These are phyloP conservation scores for Chaetoderma sp. DNA, from an alignment of 2,888 invertebrate species.

Conservation along the genomic window DNA sequence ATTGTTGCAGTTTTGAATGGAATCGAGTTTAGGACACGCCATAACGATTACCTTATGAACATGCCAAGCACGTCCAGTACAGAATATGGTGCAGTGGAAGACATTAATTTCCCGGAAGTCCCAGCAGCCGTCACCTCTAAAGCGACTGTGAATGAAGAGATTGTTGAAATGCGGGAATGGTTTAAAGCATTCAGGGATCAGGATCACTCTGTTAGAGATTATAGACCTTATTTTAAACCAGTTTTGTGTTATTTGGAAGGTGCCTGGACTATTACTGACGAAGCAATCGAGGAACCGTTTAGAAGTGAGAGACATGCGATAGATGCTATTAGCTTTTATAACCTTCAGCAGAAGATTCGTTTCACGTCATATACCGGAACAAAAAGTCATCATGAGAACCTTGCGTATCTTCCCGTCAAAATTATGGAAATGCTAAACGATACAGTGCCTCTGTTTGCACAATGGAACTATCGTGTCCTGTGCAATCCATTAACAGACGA, in stretches of 20 bases:
- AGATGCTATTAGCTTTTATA: slow-evolving; percentile 49
- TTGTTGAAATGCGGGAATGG: too few species aligned
- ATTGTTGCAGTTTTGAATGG: slow-evolving; percentile 51
- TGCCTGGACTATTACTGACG: slow-evolving; percentile 43
- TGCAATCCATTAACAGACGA: slow-evolving; percentile 43
- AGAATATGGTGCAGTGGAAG: slow-evolving; percentile 35
- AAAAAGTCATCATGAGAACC: slow-evolving; percentile 47
- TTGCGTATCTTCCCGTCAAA: too few species aligned
- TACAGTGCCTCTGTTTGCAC: slow-evolving; percentile 45
- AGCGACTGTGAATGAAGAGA: slow-evolving; percentile 43
- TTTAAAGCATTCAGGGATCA: too few species aligned
- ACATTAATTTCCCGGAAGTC: slow-evolving; percentile 47
- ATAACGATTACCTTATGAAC: slow-evolving; percentile 49
- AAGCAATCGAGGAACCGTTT: slow-evolving; percentile 46
- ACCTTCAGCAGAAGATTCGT: too few species aligned
- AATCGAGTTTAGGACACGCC: slow-evolving; percentile 54
- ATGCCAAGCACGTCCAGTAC: slow-evolving; percentile 37
- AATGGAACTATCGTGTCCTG: slow-evolving; percentile 52
- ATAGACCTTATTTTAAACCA: slow-evolving; percentile 46
- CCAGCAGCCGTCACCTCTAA: slow-evolving; percentile 45
- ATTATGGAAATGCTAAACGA: slow-evolving; percentile 39
- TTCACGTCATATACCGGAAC: slow-evolving; percentile 47
- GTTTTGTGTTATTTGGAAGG: slow-evolving; percentile 47
- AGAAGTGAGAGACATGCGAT: slow-evolving; percentile 48
- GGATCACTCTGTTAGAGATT: slow-evolving; percentile 33